Evolutionary conservation across 2,797 vertebrate species (phyloP).

Genomic region (Trematomus bernacchii): DNA sequence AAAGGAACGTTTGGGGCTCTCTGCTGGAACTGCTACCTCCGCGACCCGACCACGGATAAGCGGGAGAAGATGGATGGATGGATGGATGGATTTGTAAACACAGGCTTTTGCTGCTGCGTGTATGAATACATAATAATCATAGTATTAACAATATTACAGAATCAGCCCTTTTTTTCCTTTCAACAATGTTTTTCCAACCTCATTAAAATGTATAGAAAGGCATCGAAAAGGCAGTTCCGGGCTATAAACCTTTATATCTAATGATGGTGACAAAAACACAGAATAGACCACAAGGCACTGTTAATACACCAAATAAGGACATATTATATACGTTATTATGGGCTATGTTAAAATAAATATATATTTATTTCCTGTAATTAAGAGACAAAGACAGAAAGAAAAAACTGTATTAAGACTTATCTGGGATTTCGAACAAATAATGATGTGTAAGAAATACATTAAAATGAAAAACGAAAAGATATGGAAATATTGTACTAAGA

Average conservation of each 20-base stretch:
- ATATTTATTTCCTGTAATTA: background rate
- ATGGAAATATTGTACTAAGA: background rate
- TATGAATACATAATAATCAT: background rate
- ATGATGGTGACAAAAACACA: background rate
- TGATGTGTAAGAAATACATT: background rate
- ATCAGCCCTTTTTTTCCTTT: background rate
- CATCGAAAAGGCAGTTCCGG: background rate
- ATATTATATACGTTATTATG: slow-evolving; percentile 1
- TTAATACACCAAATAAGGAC: background rate
- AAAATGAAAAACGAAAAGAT: background rate
- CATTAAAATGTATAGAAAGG: background rate
- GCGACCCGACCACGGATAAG: too few relatives aligned
- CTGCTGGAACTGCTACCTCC: too few relatives aligned
- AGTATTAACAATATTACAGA: background rate
- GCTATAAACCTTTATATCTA: background rate
- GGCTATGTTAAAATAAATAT: background rate
- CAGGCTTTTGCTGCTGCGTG: background rate
- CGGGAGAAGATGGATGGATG: too few relatives aligned
- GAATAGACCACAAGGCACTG: background rate
- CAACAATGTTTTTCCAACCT: background rate
- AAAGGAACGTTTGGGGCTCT: too few relatives aligned
- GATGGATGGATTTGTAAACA: background rate
- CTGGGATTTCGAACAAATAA: background rate
- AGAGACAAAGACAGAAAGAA: background rate
- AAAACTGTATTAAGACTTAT: background rate